A percentile compares a stretch with the other conserved stretches of the same genome.
phyloP scores from a whole-genome alignment of 2,797 vertebrate genomes.

The Anguilla anguilla region DNA sequence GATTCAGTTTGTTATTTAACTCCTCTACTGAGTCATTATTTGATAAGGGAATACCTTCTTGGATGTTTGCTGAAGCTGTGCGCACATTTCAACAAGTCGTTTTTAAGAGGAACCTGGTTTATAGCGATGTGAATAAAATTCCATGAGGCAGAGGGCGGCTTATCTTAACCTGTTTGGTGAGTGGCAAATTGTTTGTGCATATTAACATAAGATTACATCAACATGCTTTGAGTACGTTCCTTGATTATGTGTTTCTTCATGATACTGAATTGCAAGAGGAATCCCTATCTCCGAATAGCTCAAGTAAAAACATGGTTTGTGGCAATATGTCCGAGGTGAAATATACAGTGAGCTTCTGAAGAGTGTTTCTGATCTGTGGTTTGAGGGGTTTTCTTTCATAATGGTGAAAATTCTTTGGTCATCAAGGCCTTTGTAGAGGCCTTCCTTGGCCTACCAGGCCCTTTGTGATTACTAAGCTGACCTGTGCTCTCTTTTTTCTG shows the following conservation, averaged over 20 bases:
- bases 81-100: conserved; percentile 42
- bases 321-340: background rate
- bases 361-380: too few species aligned
- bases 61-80: conserved; percentile 56
- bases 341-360: too few species aligned
- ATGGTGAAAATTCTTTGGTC: too few species aligned
- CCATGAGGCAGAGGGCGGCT: background rate
- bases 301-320: background rate
- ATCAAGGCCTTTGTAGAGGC: too few species aligned
- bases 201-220: background rate
- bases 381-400: too few species aligned
- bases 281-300: background rate
- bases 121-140: background rate
- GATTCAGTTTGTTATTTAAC: conserved; percentile 16
- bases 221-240: background rate
- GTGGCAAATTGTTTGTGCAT: background rate
- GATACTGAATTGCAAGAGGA: background rate
- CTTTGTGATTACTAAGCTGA: too few species aligned
- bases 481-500: too few species aligned
- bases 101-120: background rate
- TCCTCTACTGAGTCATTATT: conserved; percentile 9
- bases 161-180: background rate
- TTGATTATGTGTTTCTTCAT: background rate
- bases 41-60: conserved; percentile 18
- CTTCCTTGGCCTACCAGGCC: too few species aligned